Evolutionary conservation across 2,113 vertebrate genomes (phyloP), one percentile per base, ranked within the genome.

Genomic region (Silurus meridionalis): DNA sequence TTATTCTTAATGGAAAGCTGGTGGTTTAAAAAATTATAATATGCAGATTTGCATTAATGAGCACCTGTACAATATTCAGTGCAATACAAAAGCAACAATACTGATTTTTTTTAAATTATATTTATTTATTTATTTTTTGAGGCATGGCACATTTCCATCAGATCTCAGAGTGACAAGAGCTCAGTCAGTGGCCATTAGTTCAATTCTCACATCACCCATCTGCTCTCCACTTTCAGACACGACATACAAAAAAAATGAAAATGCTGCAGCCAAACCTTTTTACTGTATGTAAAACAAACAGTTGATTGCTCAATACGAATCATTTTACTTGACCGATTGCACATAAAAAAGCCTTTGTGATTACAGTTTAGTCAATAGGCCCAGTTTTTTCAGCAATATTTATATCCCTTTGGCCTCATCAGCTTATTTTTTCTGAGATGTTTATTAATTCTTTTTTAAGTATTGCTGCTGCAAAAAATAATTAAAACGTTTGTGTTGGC

Each of bases 131-230:
- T 37, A 37, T 37, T 37, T 37, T 37, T 37, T 50, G 53, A 13
- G n/a, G 13, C 66, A 52, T 52, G 80, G 46, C 80, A 82, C 61
- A 53, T 53, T 69, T 83, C 63, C 81, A 83, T 69, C 81, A 67
- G 17, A 8, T 83, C 63, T 17, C 28, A 4, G 15, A 67, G 50
- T 83, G 61, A 67, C 52, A 55, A 21, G 48, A 55, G 14, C 82
- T 25, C 64, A 71, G 64, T 71, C 82, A 58, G 66, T 83, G 66
- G 58, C 67, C 82, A 83, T 21, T 72, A 83, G 66, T 83, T 83
- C 53, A 83, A 83, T 83, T 71, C 57, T 52, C 66, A 71, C 66
- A 23, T 66, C 66, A 17, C n/a, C 66, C 48, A 58, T 83, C 66
- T 83, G 52, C 53, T 37, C 23, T 71, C 15, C 82, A 46, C 15